Percentiles rank a stretch among this genome's conserved stretches.
Evolutionary conservation across 2,797 vertebrate genomes (phyloP).

Genomic region (Simalia tracyae): DNA sequence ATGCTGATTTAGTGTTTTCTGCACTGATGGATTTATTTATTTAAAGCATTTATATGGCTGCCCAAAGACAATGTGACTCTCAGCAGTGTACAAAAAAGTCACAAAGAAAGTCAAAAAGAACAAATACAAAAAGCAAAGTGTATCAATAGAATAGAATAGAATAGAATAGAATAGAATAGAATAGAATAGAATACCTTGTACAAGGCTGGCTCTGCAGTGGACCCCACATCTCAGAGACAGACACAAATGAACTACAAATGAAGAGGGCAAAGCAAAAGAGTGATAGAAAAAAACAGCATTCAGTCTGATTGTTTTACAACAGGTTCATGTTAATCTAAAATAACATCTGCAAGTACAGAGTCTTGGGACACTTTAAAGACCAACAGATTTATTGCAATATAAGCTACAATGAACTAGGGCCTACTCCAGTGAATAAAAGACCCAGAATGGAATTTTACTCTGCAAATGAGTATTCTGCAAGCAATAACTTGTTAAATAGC

Average conservation of each 20-base stretch:
- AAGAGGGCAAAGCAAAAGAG: background rate
- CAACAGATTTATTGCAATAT: background rate
- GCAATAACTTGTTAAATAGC: background rate
- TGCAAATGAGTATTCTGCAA: background rate
- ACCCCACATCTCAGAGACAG: background rate
- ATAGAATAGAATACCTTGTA: background rate
- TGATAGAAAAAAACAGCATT: too few relatives aligned
- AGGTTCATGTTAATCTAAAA: background rate
- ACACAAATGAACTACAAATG: background rate
- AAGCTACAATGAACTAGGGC: background rate
- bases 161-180: too few relatives aligned
- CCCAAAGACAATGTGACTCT: background rate
- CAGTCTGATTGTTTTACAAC: background rate
- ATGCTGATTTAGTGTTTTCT: background rate
- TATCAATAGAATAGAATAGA: background rate
- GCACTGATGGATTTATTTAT: background rate
- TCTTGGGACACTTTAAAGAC: background rate
- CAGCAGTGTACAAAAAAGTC: background rate
- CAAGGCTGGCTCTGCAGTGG: background rate
- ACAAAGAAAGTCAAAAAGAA: background rate
- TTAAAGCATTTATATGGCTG: background rate
- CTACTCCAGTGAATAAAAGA: background rate
- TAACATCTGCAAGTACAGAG: background rate
- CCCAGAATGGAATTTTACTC: background rate
- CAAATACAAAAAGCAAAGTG: background rate